These are phyloP conservation scores for Bovichtus diacanthus DNA, from an alignment of 2,797 vertebrate genomes.

Conservation along the genomic window DNA sequence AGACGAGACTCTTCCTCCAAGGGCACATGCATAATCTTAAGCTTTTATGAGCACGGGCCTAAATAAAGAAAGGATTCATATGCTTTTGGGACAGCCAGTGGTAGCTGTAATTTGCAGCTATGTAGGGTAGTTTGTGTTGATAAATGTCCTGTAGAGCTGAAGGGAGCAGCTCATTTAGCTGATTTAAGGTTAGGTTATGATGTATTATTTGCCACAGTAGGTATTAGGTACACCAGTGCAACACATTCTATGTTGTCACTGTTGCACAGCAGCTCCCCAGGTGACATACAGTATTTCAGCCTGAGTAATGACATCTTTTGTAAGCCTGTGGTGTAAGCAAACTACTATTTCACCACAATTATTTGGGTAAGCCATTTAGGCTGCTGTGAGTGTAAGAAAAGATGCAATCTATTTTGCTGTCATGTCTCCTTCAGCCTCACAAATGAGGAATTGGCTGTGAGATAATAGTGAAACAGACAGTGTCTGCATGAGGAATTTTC, in stretches of 20 bases:
- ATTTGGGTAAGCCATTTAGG: conserved; percentile 16
- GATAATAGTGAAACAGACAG: conserved; percentile 31
- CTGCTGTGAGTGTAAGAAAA: conserved; percentile 9
- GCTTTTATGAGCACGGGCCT: conserved; percentile 70
- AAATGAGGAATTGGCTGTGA: conserved; percentile 35
- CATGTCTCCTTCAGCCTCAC: conserved; percentile 5
- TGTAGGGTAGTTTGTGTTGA: conserved; percentile 34
- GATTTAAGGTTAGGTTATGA: conserved; percentile 31
- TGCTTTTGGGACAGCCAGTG: conserved; percentile 34
- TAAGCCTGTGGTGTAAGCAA: conserved; percentile 16
- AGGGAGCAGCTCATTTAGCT: conserved; percentile 23
- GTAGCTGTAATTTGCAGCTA: conserved; percentile 35
- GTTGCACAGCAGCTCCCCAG: conserved; percentile 11
- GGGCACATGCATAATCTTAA: conserved; percentile 60
- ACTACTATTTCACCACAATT: neutral
- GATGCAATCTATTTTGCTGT: conserved; percentile 18
- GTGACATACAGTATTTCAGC: conserved; percentile 25
- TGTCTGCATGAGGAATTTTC: conserved; percentile 18
- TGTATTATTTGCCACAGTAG: conserved; percentile 16
- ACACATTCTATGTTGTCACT: conserved; percentile 10
- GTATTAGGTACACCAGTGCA: conserved; percentile 4
- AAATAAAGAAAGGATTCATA: conserved; percentile 70
- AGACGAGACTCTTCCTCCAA: conserved; percentile 32
- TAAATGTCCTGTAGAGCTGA: conserved; percentile 21
- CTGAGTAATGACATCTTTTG: conserved; percentile 40